These are phyloP conservation scores for Percina caprodes DNA, from an alignment of 2,113 vertebrate genomes.

Conservation along the genomic window DNA sequence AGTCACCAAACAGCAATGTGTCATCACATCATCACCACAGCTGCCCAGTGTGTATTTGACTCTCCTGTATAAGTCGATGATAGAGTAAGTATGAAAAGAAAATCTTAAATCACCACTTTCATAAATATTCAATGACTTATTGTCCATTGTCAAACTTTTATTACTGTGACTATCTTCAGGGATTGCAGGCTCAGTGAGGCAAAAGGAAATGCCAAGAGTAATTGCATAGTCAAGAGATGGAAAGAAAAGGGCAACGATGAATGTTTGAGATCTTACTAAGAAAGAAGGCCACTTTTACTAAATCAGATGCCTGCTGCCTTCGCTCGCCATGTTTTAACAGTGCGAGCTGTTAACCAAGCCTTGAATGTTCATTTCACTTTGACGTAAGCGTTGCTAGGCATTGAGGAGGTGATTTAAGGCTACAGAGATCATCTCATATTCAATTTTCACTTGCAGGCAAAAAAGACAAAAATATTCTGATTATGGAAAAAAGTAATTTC, in stretches of 20 bases:
- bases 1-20: neutral
- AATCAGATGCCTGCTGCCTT: slow-evolving; percentile 21
- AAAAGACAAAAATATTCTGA: neutral
- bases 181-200: slow-evolving; percentile 1
- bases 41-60: neutral
- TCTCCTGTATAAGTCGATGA: neutral
- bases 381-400: slow-evolving; percentile 54
- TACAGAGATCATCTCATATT: slow-evolving; percentile 18
- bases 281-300: slow-evolving; percentile 43
- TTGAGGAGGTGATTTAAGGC: slow-evolving; percentile 21
- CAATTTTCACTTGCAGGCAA: neutral
- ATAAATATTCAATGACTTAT: neutral
- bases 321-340: slow-evolving; percentile 34
- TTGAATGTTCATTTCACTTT: slow-evolving; percentile 54
- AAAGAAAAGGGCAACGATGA: slow-evolving; percentile 38
- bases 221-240: slow-evolving; percentile 41
- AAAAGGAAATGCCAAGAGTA: slow-evolving; percentile 58
- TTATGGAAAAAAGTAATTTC: neutral
- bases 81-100: neutral
- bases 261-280: slow-evolving; percentile 44
- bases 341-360: slow-evolving; percentile 50
- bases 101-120: neutral
- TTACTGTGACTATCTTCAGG: neutral
- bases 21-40: neutral
- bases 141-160: slow-evolving; percentile 4